phyloP scores from a whole-genome alignment of 64 coral and sea anemone species.

The Montipora foliosa region DNA sequence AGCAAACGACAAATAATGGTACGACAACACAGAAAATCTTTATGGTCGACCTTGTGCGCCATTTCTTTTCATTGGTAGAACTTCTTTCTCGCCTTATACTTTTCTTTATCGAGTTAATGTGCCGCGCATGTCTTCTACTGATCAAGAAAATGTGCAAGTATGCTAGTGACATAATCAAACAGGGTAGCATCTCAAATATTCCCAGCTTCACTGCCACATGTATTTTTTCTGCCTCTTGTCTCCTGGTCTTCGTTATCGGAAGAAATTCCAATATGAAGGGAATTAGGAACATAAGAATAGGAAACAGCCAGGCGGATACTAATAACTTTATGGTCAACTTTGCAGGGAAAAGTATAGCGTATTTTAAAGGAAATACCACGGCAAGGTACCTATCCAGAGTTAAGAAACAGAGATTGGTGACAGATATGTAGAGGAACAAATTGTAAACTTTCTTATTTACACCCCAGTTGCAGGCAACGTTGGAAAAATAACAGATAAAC shows the following conservation, averaged over 20 bases:
- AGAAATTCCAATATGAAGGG: conserved; percentile 27
- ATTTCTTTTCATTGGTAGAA: conserved; percentile 22
- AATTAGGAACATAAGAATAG: not conserved
- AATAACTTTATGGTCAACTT: conserved; percentile 43
- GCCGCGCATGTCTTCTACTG: conserved; percentile 49
- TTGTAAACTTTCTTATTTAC: conserved; percentile 72
- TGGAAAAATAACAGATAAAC: conserved; percentile 62
- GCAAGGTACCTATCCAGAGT: conserved; percentile 74
- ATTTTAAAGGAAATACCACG: conserved; percentile 56
- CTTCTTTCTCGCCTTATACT: conserved; percentile 17
- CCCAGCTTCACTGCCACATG: conserved; percentile 38
- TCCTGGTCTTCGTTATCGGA: not conserved
- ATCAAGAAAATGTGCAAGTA: conserved; percentile 76
- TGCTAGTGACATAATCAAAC: conserved; percentile 48
- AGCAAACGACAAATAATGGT: conserved; percentile 68
- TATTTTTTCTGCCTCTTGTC: not conserved
- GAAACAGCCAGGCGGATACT: conserved; percentile 50
- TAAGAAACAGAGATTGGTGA: conserved; percentile 65
- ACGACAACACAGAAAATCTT: conserved; percentile 72
- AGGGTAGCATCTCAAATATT: conserved; percentile 53
- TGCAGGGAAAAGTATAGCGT: conserved; percentile 19
- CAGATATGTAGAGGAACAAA: conserved; percentile 68
- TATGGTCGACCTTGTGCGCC: conserved; percentile 54
- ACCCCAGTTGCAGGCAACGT: conserved; percentile 55
- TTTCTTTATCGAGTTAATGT: conserved; percentile 49